Evolutionary conservation across 1,140 invertebrate species (phyloP), one percentile per base, ranked within the genome.

Genomic region (Drosophila albomicans): DNA sequence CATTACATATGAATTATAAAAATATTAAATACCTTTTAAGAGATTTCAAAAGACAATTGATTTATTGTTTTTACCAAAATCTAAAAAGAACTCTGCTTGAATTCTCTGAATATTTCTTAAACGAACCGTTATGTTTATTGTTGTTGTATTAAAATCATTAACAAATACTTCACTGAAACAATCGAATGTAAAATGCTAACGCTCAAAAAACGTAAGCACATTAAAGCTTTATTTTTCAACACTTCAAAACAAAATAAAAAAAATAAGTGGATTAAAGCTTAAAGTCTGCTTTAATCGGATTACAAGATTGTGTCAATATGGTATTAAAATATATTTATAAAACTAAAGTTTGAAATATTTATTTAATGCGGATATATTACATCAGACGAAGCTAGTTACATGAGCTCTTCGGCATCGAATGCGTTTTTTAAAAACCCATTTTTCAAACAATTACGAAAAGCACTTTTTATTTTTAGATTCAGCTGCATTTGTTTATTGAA

Each of bases 401-500:
- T 20, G 38, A 63, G 35, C 30, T 4, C 2, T 16, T 48, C 10
- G 15, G 8, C 13, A 48, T 13, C 0, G 7, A 32, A 48, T 41
- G 4, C 3, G 4, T 32, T 56, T 4, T 25, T 15, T 46, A 56
- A 13, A 13, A 25, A 4, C 20, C 20, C 46, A 30, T 20, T 10
- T 68, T 35, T 16, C 2, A 20, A 63, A 13, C 58, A 63, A 56
- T 71, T 46, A 49, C 6, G 3, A 32, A 1, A 1, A 43, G 35
- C 46, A 54, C 48, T 67, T 46, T 59, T 52, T 62, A 28, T 67
- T 54, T 67, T 59, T 49, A 52, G 45, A 66, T 13, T 66, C 43
- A n/a, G 49, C 20, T 32, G 38, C 45, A 57, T 30, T 72, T 66
- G 61, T 71, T 75, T 75, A 59, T 52, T 45, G 28, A 48, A 38